A percentile compares a stretch with the other conserved stretches of the same genome.
Evolutionary conservation across 2,888 invertebrate genomes (phyloP).

Genomic region (Carabus problematicus): DNA sequence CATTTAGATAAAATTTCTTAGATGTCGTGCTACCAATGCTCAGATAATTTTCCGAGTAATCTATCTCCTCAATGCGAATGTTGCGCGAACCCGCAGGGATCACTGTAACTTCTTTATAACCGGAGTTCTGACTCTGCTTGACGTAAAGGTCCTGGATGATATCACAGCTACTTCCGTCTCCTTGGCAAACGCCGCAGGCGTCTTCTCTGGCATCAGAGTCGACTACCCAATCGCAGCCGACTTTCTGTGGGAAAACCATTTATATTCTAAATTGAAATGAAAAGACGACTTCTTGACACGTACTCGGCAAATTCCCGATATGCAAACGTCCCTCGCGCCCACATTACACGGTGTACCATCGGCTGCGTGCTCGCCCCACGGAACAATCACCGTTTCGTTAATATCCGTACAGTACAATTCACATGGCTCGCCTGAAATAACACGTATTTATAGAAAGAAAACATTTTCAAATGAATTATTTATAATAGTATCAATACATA

Average conservation of each 20-base stretch:
- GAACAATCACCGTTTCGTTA: constrained; percentile 75
- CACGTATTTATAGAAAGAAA: no score
- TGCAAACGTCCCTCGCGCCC: constrained; percentile 85
- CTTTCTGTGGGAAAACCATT: constrained; percentile 68
- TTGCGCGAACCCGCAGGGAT: constrained; percentile 83
- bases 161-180: constrained; percentile 81
- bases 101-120: constrained; percentile 69
- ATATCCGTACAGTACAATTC: constrained; percentile 82
- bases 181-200: constrained; percentile 85
- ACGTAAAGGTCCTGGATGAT: constrained; percentile 68
- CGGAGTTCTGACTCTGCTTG: constrained; percentile 60
- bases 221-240: constrained; percentile 91
- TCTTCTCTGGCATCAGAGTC: constrained; percentile 82
- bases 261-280: no score
- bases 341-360: constrained; percentile 88
- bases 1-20: constrained; percentile 79
- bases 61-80: constrained; percentile 78
- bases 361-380: constrained; percentile 75
- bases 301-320: constrained; percentile 77
- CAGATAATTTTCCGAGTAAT: constrained; percentile 78
- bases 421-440: constrained; percentile 73
- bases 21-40: constrained; percentile 76
- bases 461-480: no score
- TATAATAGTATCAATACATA: no score
- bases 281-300: constrained; percentile 46